These are phyloP conservation scores for Acipenser oxyrinchus DNA, from an alignment of 2,797 vertebrate species.

Conservation along the genomic window DNA sequence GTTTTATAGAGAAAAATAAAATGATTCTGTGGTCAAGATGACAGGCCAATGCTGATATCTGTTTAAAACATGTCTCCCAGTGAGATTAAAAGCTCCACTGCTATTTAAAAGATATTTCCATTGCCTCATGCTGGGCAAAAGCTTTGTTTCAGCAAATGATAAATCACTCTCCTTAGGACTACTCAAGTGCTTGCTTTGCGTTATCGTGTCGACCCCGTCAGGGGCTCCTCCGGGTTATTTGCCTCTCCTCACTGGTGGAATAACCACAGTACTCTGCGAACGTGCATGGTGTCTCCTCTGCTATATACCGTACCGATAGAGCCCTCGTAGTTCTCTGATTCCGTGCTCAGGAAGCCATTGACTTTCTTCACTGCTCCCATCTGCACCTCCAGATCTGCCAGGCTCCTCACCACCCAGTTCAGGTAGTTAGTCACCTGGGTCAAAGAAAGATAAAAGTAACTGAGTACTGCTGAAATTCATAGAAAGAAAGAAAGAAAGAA, in stretches of 20 bases:
- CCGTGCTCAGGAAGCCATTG: constrained; percentile 89
- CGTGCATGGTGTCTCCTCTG: too few species aligned
- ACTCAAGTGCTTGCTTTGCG: too few species aligned
- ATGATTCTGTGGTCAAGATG: not conserved
- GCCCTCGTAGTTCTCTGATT: constrained; percentile 94
- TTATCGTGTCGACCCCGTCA: too few species aligned
- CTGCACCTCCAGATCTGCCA: constrained; percentile 94
- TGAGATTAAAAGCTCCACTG: constrained; percentile 14
- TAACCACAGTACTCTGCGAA: too few species aligned
- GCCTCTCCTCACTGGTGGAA: not conserved
- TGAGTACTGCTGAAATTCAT: too few species aligned
- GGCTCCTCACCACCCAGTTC: constrained; percentile 98
- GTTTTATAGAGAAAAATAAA: not conserved
- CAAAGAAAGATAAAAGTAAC: not conserved
- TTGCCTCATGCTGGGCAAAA: constrained; percentile 36
- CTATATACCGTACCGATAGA: constrained; percentile 66
- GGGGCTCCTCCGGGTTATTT: too few species aligned
- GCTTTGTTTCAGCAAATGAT: not conserved
- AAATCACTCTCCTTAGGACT: not conserved
- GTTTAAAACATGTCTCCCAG: not conserved
- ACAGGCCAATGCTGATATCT: not conserved
- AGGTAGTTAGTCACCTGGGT: constrained; percentile 90
- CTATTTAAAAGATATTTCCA: constrained; percentile 36
- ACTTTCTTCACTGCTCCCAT: constrained; percentile 98
- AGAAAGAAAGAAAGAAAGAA: too few species aligned